Evolutionary conservation across 2,113 vertebrate species (phyloP).

Genomic region (Gymnarchus niloticus): DNA sequence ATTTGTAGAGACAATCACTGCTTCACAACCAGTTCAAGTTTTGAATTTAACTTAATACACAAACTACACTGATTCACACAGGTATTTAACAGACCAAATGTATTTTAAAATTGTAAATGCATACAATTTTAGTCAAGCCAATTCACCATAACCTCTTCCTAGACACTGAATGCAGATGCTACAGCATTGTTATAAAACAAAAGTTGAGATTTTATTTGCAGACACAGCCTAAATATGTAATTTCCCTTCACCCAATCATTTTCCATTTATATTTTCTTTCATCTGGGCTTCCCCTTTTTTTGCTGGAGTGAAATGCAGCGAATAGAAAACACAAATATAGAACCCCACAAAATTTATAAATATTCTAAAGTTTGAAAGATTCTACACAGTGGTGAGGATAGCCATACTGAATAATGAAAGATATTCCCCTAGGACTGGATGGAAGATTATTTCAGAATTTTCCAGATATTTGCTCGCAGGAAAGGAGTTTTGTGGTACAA

Average conservation of each 20-base stretch:
- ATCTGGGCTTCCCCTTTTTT: neutral
- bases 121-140: neutral
- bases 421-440: neutral
- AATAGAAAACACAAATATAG: neutral
- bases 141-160: neutral
- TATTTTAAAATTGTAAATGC: neutral
- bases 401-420: neutral
- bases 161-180: neutral
- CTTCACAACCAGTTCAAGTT: too few relatives aligned
- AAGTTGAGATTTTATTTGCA: neutral
- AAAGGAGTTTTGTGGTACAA: neutral
- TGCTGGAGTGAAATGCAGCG: neutral
- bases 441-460: neutral
- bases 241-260: neutral
- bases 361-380: neutral
- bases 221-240: conserved; percentile 10
- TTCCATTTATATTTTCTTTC: neutral
- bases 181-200: neutral
- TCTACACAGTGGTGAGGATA: neutral
- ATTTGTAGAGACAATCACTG: neutral
- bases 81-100: too few relatives aligned
- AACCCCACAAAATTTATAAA: neutral
- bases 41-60: neutral
- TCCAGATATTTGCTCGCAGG: neutral
- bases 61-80: neutral